Evolutionary conservation across 2,888 invertebrate genomes (phyloP).

Genomic region (Mimas tiliae): DNA sequence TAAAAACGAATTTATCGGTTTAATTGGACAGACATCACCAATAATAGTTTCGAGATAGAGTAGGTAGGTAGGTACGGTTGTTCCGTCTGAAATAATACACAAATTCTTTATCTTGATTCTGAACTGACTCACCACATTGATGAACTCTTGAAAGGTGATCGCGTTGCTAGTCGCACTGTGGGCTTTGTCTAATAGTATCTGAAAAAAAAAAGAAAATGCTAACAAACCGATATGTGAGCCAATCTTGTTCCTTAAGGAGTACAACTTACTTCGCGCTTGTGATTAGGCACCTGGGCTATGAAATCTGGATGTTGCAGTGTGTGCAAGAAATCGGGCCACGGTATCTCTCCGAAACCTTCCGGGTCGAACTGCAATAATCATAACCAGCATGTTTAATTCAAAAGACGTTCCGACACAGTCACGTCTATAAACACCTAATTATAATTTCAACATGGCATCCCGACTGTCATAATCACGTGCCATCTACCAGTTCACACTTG

Average conservation of each 20-base stretch:
- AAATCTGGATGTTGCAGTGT: slow-evolving; percentile 92
- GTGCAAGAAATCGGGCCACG: slow-evolving; percentile 92
- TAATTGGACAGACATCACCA: slow-evolving; percentile 45
- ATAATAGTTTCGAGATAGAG: slow-evolving; percentile 19
- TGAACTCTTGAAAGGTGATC: slow-evolving; percentile 96
- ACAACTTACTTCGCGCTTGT: slow-evolving; percentile 44
- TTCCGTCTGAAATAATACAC: slow-evolving; percentile 7
- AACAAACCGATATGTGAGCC: not conserved
- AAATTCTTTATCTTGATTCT: slow-evolving; percentile 8
- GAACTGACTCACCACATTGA: slow-evolving; percentile 92
- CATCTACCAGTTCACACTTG: slow-evolving; percentile 63
- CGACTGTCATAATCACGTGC: slow-evolving; percentile 62
- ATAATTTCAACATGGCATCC: slow-evolving; percentile 62
- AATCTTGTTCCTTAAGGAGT: too few species aligned
- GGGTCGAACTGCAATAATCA: slow-evolving; percentile 90
- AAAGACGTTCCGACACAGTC: slow-evolving; percentile 45
- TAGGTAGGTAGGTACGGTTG: too few species aligned
- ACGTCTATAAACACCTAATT: slow-evolving; percentile 57
- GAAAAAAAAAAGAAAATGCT: slow-evolving; percentile 13
- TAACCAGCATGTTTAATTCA: slow-evolving; percentile 20
- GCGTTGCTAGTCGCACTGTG: slow-evolving; percentile 89
- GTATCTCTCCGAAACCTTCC: slow-evolving; percentile 96
- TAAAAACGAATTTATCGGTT: slow-evolving; percentile 53
- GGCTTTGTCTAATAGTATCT: slow-evolving; percentile 89
- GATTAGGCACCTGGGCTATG: slow-evolving; percentile 89